phyloP scores from a whole-genome alignment of 2,797 vertebrate genomes.

The Molossus molossus region DNA sequence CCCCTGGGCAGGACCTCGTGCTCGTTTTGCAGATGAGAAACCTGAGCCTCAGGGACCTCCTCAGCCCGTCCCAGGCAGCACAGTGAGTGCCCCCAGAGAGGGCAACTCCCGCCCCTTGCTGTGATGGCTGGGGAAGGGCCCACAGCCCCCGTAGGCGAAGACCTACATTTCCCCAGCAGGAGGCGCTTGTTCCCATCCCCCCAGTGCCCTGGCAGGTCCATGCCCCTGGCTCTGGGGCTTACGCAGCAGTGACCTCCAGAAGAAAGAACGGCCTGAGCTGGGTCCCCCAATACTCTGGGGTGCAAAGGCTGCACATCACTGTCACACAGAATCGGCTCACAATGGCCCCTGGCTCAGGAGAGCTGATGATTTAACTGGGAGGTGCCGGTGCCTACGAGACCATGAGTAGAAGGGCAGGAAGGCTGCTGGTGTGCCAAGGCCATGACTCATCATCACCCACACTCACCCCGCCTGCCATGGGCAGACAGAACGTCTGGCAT shows the following conservation, averaged over 20 bases:
- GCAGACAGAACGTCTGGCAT: background rate
- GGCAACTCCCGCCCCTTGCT: accelerated
- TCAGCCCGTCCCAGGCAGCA: background rate
- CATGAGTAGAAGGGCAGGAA: background rate
- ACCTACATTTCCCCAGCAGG: background rate
- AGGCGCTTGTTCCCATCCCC: accelerated
- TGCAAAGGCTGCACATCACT: accelerated
- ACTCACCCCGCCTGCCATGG: background rate
- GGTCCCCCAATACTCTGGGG: background rate
- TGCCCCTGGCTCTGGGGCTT: background rate
- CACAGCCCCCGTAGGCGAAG: background rate
- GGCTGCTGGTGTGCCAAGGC: background rate
- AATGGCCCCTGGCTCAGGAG: background rate
- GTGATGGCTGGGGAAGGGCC: background rate
- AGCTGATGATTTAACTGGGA: background rate
- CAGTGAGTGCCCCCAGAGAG: background rate
- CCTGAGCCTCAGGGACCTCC: background rate
- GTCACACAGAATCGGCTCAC: background rate
- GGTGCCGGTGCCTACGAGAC: background rate
- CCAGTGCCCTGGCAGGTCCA: accelerated
- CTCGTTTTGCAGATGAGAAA: background rate
- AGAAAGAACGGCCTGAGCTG: background rate
- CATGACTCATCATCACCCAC: background rate
- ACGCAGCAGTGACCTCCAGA: background rate
- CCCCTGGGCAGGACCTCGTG: background rate